Base-by-base conservation (phyloP, 2,888 invertebrate genomes). In the Acrocera orbiculus region DNA sequence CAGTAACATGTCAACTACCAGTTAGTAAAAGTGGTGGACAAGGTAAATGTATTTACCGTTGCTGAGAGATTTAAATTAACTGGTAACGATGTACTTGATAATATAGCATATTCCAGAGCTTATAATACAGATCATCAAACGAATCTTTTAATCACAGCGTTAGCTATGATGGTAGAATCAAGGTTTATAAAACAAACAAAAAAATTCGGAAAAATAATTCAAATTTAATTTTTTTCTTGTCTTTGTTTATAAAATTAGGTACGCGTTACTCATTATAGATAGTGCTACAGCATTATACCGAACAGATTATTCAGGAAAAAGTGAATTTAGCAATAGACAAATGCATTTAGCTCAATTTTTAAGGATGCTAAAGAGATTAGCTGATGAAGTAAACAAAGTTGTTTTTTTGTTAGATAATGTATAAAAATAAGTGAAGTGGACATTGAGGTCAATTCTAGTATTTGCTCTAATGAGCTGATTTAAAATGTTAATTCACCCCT, bases 151-250 rank as follows among this genome's bases (percentile, higher is more conserved):
- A 70, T 89, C 35, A 77, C 82, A 51, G 95, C 93, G 1, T 79
- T 92, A 22, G 95, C 93, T 13, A 95, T 98, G 92, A 96, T 99
- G 96, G 75, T 82, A 0, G 96, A 98, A 58, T 86, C 92, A 0
- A 73, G 89, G 79, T 86, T 29, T 16, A 16, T 19, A 17, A 23
- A 1, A 4, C 7, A 2, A 28, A 16, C 4, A 13, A 2, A 5
- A 13, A 25, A 15, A 27, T n/a, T n/a, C n/a, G n/a, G n/a, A n/a
- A n/a, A n/a, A n/a, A n/a, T n/a, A n/a, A 20, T 20, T 7, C 25
- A 11, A 20, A 15, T 15, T n/a, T n/a, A n/a, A n/a, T n/a, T n/a
- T n/a, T n/a, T n/a, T n/a, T n/a, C n/a, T n/a, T n/a, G n/a, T n/a
- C n/a, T n/a, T n/a, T n/a, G n/a, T n/a, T 28, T n/a, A n/a, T n/a